phyloP scores from a whole-genome alignment of 2,797 vertebrate genomes.

The Hozukius guyotensis region DNA sequence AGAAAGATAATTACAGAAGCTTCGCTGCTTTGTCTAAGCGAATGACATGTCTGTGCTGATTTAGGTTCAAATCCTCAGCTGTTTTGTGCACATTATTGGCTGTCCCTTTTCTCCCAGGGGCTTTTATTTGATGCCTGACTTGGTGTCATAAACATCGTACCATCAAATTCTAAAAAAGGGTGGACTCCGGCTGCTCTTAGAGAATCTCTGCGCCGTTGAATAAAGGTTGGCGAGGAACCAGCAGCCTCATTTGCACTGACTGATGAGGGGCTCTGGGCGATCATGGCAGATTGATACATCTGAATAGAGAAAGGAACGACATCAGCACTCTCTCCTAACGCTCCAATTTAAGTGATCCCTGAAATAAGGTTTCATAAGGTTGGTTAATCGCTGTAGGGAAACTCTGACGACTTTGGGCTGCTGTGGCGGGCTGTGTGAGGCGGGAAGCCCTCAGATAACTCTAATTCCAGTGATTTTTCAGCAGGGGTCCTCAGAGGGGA shows the following conservation, averaged over 20 bases:
- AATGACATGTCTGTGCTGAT: conserved; percentile 65
- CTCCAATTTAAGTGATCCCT: conserved; percentile 31
- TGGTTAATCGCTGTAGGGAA: conserved; percentile 50
- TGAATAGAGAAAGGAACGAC: conserved; percentile 26
- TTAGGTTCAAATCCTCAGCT: conserved; percentile 49
- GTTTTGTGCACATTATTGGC: conserved; percentile 22
- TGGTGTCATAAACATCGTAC: conserved; percentile 33
- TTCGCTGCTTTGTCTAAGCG: conserved; percentile 47
- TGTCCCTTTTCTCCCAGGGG: conserved; percentile 10
- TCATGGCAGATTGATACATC: conserved; percentile 49
- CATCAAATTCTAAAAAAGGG: conserved; percentile 15
- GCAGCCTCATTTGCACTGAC: conserved; percentile 43
- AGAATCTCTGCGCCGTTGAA: conserved; percentile 10
- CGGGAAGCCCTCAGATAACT: not conserved
- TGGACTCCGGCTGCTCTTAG: not conserved
- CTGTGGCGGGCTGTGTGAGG: not conserved
- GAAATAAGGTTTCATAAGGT: conserved; percentile 40
- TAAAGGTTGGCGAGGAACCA: conserved; percentile 41
- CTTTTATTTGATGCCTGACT: conserved; percentile 44
- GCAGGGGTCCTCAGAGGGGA: conserved; percentile 14
- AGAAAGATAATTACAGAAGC: conserved; percentile 68
- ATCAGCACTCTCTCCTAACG: conserved; percentile 30
- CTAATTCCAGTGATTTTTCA: conserved; percentile 40
- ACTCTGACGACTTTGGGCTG: not conserved
- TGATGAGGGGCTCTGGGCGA: conserved; percentile 29